Base-by-base conservation (phyloP, 2,888 invertebrate species). In the Clitarchus hookeri region DNA sequence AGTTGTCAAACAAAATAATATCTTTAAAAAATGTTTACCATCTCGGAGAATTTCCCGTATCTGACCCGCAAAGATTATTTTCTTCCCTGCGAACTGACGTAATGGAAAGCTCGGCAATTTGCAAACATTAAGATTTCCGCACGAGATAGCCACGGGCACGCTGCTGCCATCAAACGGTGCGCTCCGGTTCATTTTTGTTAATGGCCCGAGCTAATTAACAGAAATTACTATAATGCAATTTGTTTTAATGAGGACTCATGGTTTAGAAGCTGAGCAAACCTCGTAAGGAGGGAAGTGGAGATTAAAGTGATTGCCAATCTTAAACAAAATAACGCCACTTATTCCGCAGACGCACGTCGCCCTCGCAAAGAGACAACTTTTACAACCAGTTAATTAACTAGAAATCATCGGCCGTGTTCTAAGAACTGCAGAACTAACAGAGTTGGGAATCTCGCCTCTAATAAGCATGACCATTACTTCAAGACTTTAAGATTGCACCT, bases 211-310 rank as follows among this genome's bases (percentile, higher is more conserved):
- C 65, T 65, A 65, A 65, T 65, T 65, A 65, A 65, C 65, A 65
- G 65, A 65, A 65, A 65, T n/a, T 19, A 65, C 65, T 65, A 65
- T n/a, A 65, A 65, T 65, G n/a, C 65, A 65, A 65, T 65, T 65
- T 65, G 65, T 65, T 65, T 65, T 65, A 65, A 65, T n/a, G 65
- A 65, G n/a, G 19, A 65, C 65, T 16, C 65, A 23, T n/a, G 65
- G 65, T 9, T 65, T 23, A 16, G 19, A 23, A 65, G 65, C 65
- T 65, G 65, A 65, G 65, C 65, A 65, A 65, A 65, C 65, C 65
- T 65, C 65, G 65, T 23, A n/a, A 65, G n/a, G 4, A 36, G n/a
- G 65, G 65, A 65, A 65, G 65, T 65, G 65, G 65, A 65, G 65
- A 65, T 65, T 12, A 65, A 12, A 65, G 65, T 65, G 65, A n/a